Evolutionary conservation across 2,888 invertebrate species (phyloP).

Genomic region (Rugalucina vietnamica): DNA sequence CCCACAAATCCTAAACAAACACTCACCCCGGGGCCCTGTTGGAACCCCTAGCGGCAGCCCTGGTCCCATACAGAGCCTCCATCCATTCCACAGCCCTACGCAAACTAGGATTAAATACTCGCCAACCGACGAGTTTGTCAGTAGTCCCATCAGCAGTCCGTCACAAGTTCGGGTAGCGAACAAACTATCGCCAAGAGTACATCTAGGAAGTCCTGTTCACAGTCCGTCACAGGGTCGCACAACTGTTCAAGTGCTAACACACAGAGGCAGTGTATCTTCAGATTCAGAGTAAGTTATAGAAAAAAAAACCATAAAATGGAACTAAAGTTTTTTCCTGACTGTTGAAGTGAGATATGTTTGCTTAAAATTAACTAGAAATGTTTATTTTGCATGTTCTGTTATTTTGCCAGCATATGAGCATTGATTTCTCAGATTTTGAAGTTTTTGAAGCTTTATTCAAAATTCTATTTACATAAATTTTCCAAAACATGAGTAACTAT

Average conservation of each 20-base stretch:
- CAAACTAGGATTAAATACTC: not conserved
- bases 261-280: slow-evolving; percentile 81
- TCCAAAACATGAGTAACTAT: too few relatives aligned
- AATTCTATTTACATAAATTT: too few relatives aligned
- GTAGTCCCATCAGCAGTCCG: slow-evolving; percentile 32
- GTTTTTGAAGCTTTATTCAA: too few relatives aligned
- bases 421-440: too few relatives aligned
- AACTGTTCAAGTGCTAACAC: slow-evolving; percentile 80
- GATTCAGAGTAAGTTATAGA: slow-evolving; percentile 75
- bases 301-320: not conserved
- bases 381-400: too few relatives aligned
- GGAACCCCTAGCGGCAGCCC: not conserved
- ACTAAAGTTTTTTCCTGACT: slow-evolving; percentile 5
- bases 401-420: too few relatives aligned
- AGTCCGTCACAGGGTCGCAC: slow-evolving; percentile 57
- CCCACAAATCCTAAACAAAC: slow-evolving; percentile 13
- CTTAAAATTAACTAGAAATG: too few relatives aligned
- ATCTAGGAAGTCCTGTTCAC: slow-evolving; percentile 45
- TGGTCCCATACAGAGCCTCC: too few relatives aligned
- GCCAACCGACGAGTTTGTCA: not conserved
- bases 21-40: not conserved
- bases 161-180: slow-evolving; percentile 35
- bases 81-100: not conserved
- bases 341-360: not conserved
- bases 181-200: slow-evolving; percentile 40